Conservation (phyloP, 2,888 invertebrate genomes). For the Lasioglossum zephyrum region DNA sequence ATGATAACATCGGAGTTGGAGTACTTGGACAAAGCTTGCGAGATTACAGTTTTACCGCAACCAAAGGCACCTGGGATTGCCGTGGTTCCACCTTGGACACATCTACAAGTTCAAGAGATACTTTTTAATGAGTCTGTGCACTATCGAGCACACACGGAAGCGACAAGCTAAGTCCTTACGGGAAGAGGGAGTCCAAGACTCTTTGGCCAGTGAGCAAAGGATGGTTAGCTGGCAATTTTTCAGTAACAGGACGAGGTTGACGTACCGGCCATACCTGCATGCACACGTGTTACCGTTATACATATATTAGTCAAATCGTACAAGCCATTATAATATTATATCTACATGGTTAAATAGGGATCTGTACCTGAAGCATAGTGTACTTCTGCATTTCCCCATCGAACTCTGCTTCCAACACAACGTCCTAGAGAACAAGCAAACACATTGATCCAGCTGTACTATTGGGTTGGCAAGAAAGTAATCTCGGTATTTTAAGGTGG, state of each 20-base stretch:
- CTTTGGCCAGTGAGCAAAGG: constrained; percentile 99
- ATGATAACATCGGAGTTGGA: constrained; percentile 99
- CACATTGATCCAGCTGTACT: not conserved
- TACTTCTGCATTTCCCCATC: constrained; percentile 96
- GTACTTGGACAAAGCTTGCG: constrained; percentile 99
- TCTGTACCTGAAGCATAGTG: constrained; percentile 94
- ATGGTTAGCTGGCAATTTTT: constrained; percentile 99
- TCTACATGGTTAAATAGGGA: not conserved
- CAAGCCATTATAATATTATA: not conserved
- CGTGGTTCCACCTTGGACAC: constrained; percentile 99
- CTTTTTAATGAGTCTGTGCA: not conserved
- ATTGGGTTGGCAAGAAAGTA: too few species aligned
- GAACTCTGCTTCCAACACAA: constrained; percentile 99
- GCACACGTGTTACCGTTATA: constrained; percentile 14
- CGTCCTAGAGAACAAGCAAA: constrained; percentile 89
- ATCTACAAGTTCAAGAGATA: constrained; percentile 85
- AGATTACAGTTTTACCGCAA: constrained; percentile 99
- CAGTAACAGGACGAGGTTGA: constrained; percentile 97
- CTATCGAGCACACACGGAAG: constrained; percentile 63
- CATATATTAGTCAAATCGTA: not conserved
- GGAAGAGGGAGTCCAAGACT: constrained; percentile 99
- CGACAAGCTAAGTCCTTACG: constrained; percentile 87
- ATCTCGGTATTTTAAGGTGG: too few species aligned
- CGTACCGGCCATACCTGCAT: constrained; percentile 97
- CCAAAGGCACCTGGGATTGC: constrained; percentile 99